Conservation (phyloP, 2,113 vertebrate species). For the Oryzias woworae region DNA sequence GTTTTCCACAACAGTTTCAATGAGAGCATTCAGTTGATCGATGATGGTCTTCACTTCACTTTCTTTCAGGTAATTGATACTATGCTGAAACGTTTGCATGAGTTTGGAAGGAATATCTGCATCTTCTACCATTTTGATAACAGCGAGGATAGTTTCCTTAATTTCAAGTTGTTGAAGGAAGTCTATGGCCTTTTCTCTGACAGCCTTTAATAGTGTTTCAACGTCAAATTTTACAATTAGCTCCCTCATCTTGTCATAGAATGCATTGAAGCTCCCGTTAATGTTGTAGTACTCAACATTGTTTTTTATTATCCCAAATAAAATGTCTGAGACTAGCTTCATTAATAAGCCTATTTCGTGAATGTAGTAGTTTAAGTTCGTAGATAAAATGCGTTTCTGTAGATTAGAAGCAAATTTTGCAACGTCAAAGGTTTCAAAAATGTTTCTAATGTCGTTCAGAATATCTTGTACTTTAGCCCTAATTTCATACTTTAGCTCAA, state of each 20-base stretch:
- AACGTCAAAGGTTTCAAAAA: conserved; percentile 76
- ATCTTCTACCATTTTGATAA: conserved; percentile 68
- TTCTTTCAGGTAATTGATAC: conserved; percentile 75
- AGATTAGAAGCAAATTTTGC: conserved; percentile 59
- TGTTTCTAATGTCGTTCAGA: conserved; percentile 69
- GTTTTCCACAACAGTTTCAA: conserved; percentile 70
- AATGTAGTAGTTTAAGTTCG: conserved; percentile 58
- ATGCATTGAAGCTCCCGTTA: conserved; percentile 72
- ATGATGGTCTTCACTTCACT: conserved; percentile 79
- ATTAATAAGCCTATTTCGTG: conserved; percentile 60
- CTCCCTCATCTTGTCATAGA: conserved; percentile 70
- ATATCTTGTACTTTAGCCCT: conserved; percentile 64
- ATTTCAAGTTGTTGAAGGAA: conserved; percentile 80
- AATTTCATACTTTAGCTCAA: conserved; percentile 77
- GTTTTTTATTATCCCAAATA: conserved; percentile 61
- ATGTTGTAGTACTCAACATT: conserved; percentile 77
- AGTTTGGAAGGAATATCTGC: conserved; percentile 71
- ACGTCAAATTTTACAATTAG: conserved; percentile 77
- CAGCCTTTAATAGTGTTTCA: conserved; percentile 75
- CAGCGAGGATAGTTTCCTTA: conserved; percentile 76
- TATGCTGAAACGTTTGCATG: conserved; percentile 59
- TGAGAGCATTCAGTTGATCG: conserved; percentile 76
- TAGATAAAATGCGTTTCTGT: conserved; percentile 56
- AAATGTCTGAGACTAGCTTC: conserved; percentile 61
- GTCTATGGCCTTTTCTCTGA: conserved; percentile 80